Evolutionary conservation across 2,113 vertebrate species (phyloP), one percentile per base, ranked within the genome.

Genomic region (Anarrhichthys ocellatus): DNA sequence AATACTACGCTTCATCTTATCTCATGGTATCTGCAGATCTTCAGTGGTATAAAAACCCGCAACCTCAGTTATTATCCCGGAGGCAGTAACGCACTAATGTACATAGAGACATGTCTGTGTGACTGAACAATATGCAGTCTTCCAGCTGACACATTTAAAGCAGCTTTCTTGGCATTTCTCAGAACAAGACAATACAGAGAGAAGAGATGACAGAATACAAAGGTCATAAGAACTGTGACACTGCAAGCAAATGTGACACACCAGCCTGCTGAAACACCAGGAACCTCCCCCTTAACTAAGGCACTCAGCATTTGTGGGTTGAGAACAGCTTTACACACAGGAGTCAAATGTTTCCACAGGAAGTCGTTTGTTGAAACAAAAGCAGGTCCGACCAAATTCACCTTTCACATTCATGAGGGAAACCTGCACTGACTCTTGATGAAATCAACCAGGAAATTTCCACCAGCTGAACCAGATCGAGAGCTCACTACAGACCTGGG

Each of bases 311-410:
- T 58, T 56, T 50, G 80, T 87, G 78, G 84, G 78, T 56, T 68
- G 52, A 65, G 17, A 72, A 46, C 61, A 85, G 32, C 48, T 75
- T 72, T 73, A 71, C 59, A 67, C 69, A 58, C 42, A 54, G 34
- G 72, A 73, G 73, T 83, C 29, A 50, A 66, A 66, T 77, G 65
- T 93, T 94, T 94, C 91, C 91, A 94, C 90, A 90, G 90, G 90
- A 94, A 88, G 85, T 87, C 18, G 50, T 67, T 52, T 73, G 68
- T 89, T 75, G 6, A 48, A 48, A 50, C 40, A 11, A 75, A 29
- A 5, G 15, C 42, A 64, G 44, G 64, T 38, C 75, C 68, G 11
- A 75, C 7, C 36, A 76, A 27, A 63, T 56, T n/a, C 20, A 71
- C 50, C 42, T 81, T 82, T 80, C 11, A 38, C 18, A 29, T 72